Conservation (phyloP, 2,113 vertebrate species). For the Spermophilus dauricus region DNA sequence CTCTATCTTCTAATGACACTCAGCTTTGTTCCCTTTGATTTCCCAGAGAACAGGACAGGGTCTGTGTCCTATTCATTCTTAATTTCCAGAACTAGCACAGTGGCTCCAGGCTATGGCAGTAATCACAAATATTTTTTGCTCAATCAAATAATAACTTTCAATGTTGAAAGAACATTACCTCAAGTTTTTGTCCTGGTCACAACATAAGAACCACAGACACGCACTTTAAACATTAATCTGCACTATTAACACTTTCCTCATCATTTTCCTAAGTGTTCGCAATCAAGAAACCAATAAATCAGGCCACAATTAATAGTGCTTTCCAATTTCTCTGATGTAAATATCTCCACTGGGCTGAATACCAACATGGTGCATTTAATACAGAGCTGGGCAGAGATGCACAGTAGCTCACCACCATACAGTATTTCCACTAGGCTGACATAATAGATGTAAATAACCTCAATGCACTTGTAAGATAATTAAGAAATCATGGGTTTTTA, state of each 20-base stretch:
- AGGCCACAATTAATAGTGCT: not conserved
- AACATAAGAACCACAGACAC: not conserved
- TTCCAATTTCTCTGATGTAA: not conserved
- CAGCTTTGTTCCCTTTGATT: too few species aligned
- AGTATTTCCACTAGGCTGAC: not conserved
- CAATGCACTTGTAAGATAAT: not conserved
- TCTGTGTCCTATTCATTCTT: not conserved
- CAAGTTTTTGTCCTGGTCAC: not conserved
- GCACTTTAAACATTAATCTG: not conserved
- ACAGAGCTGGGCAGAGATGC: not conserved
- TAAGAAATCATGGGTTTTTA: not conserved
- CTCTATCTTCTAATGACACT: too few species aligned
- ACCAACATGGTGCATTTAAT: not conserved
- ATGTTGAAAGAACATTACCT: not conserved
- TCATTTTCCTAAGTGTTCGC: not conserved
- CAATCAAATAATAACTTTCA: slow-evolving; percentile 12
- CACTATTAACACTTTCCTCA: not conserved
- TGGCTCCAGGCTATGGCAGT: not conserved
- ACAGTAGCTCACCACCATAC: accelerated
- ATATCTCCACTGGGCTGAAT: not conserved
- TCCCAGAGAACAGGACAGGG: not conserved
- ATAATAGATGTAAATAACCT: not conserved
- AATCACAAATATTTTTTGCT: not conserved
- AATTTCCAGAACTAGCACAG: not conserved
- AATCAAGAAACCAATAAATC: not conserved